Base-by-base conservation (phyloP, 2,113 vertebrate genomes). In the Menura novaehollandiae region DNA sequence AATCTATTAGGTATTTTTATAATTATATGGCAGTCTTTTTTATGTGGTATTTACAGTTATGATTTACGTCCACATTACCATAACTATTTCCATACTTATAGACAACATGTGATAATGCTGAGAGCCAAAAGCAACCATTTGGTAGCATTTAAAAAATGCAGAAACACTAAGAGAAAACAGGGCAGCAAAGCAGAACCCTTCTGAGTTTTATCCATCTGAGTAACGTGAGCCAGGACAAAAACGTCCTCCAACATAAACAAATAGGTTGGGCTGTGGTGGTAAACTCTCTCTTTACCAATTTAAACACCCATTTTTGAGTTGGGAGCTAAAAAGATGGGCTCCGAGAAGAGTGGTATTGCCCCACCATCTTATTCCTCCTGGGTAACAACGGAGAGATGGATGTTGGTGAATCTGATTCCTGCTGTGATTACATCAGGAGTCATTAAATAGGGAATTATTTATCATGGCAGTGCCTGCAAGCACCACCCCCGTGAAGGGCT, bases 1-100 rank as follows among this genome's bases (percentile, higher is more conserved):
- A 95, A 93, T 94, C 85, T 93, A 97, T 96, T 97, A 96, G 91
- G 91, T 95, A 97, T 96, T 96, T 96, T 96, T 95, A 96, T 96
- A 97, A 96, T 97, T 97, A 95, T 94, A 95, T 84, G 67, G 67
- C 97, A 97, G 85, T 75, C 92, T 88, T 85, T 93, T 96, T 96
- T 87, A 96, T 96, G 95, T 96, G 97, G 93, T 96, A 95, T 96
- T 96, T 96, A 75, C 93, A 97, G 95, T 95, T 97, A 95, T 94
- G 93, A 97, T 93, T 96, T 96, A 96, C 11, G 32, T 91, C 59
- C 91, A 87, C 91, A 95, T 95, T 95, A 93, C 90, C 91, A 89
- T 96, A 97, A 97, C 93, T 97, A 79, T 96, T 97, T 97, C 96
- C 96, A 97, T 96, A 59, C 90, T 96, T 93, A 89, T 11, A 89